Conservation (phyloP, 1,140 invertebrate genomes). For the Drosophila insularis region DNA sequence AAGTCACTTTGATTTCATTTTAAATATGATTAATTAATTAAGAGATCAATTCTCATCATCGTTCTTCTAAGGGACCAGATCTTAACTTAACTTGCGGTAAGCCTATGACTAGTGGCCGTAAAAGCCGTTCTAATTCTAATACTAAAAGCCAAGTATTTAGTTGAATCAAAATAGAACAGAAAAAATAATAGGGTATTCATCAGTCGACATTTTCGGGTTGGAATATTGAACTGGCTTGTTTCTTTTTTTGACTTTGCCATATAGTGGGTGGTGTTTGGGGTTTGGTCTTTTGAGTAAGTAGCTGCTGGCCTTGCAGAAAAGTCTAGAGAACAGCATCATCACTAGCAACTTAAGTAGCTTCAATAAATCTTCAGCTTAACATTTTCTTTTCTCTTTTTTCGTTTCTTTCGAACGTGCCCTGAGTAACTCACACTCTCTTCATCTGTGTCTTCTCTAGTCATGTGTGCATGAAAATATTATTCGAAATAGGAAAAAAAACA, state of each 20-base stretch:
- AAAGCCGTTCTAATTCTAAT: no score
- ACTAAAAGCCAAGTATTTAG: no score
- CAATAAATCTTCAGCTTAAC: conserved; percentile 79
- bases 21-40: no score
- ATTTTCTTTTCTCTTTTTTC: conserved; percentile 69
- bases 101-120: no score
- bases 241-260: conserved; percentile 2
- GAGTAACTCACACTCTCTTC: conserved; percentile 27
- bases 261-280: not conserved
- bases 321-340: conserved; percentile 54
- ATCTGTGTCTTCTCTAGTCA: conserved; percentile 18
- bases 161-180: no score
- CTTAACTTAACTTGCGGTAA: no score
- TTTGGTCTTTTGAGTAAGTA: conserved; percentile 11
- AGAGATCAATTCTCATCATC: no score
- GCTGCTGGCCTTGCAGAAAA: conserved; percentile 7
- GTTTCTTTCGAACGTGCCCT: conserved; percentile 67
- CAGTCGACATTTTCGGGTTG: not conserved
- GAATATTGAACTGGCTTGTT: not conserved
- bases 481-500: not conserved
- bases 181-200: not conserved
- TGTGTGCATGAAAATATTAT: conserved; percentile 41
- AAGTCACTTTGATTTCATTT: no score
- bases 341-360: conserved; percentile 73
- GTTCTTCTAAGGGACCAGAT: no score